Evolutionary conservation across 2,797 vertebrate species (phyloP).

Genomic region (Urocyon cinereoargenteus): DNA sequence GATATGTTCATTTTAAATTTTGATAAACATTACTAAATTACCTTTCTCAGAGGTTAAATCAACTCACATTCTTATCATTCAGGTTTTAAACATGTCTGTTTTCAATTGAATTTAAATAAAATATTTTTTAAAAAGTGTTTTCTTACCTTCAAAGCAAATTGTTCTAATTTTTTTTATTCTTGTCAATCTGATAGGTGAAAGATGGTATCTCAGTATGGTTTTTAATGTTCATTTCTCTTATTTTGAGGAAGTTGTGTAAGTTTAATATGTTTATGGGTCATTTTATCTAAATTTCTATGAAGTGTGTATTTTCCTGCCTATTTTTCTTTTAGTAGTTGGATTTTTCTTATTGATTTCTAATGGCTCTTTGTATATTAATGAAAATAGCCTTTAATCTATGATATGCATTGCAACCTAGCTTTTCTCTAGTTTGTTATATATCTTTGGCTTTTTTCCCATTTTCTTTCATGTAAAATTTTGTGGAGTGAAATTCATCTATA

Average conservation of each 20-base stretch:
- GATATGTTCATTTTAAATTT: constrained; percentile 32
- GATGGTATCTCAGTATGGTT: constrained; percentile 3
- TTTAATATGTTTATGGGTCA: background rate
- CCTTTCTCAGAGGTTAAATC: constrained; percentile 36
- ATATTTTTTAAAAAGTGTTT: background rate
- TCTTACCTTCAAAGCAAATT: background rate
- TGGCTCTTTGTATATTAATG: constrained; percentile 33
- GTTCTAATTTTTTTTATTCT: background rate
- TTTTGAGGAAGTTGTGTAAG: background rate
- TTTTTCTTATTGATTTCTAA: constrained; percentile 64
- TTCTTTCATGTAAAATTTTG: constrained; percentile 57
- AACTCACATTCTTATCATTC: background rate
- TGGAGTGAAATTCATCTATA: background rate
- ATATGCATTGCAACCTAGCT: constrained; percentile 8
- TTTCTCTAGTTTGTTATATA: constrained; percentile 37
- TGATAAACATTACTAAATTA: constrained; percentile 5
- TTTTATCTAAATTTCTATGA: constrained; percentile 52
- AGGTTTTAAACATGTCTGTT: background rate
- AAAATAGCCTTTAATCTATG: background rate
- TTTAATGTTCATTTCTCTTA: constrained; percentile 55
- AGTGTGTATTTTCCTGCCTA: background rate
- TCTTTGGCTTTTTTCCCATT: background rate
- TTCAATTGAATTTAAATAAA: background rate
- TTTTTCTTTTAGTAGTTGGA: constrained; percentile 21
- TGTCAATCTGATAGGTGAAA: background rate